These are phyloP conservation scores for Austrofundulus limnaeus DNA, from an alignment of 2,113 vertebrate genomes.

Conservation along the genomic window DNA sequence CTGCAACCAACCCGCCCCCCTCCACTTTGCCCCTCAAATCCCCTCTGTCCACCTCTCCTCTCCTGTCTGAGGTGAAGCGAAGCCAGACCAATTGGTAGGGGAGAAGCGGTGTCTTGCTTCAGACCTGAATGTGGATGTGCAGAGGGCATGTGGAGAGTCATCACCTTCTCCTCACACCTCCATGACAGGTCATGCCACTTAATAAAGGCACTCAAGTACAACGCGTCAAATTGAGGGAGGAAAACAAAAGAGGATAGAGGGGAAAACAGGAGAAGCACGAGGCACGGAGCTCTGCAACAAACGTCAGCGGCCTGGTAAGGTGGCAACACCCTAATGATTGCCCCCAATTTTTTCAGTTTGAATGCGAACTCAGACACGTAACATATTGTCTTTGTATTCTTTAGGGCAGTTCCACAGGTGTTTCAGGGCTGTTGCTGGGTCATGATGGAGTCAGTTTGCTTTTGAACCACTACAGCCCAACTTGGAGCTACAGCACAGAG, in stretches of 20 bases:
- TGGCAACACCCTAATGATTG: not conserved
- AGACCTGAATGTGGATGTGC: constrained; percentile 16
- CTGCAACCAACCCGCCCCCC: not conserved
- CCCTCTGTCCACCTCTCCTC: constrained; percentile 35
- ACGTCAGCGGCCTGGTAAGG: too few relatives aligned
- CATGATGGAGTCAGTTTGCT: constrained; percentile 42
- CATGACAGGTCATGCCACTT: constrained; percentile 68
- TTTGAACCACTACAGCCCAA: constrained; percentile 31
- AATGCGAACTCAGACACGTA: not conserved
- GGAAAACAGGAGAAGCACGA: not conserved
- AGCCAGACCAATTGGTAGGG: constrained; percentile 69
- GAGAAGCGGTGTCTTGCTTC: constrained; percentile 44
- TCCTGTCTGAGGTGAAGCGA: constrained; percentile 69
- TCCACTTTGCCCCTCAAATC: constrained; percentile 18
- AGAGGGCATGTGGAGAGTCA: constrained; percentile 2
- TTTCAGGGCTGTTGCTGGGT: constrained; percentile 28
- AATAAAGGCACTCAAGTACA: constrained; percentile 66
- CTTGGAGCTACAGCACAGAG: constrained; percentile 37
- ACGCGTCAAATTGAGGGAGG: constrained; percentile 28
- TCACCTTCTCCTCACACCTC: constrained; percentile 58
- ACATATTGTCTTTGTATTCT: constrained; percentile 26
- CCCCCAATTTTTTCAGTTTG: constrained; percentile 9
- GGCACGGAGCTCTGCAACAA: not conserved
- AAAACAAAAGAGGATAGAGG: constrained; percentile 8
- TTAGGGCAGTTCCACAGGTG: constrained; percentile 38